These are phyloP conservation scores for Neodon shergylaensis DNA, from an alignment of 2,113 vertebrate genomes.

Conservation along the genomic window DNA sequence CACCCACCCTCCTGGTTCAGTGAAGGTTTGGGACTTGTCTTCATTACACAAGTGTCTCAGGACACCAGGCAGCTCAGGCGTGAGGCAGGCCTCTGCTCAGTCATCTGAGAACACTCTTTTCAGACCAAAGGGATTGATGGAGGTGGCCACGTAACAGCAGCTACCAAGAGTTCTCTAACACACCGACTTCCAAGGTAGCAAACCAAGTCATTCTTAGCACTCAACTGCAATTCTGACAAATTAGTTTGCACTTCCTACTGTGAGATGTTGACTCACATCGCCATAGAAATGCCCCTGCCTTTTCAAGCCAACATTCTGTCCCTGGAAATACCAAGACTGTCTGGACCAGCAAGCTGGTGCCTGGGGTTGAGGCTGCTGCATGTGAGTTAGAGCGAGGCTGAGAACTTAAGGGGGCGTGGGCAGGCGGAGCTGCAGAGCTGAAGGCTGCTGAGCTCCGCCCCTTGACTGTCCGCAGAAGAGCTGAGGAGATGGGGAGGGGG, in stretches of 20 bases:
- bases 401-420: not conserved
- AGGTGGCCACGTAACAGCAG: no score
- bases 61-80: not conserved
- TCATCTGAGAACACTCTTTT: fast-evolving
- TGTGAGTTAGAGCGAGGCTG: not conserved
- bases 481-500: not conserved
- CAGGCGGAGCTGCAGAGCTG: not conserved
- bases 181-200: not conserved
- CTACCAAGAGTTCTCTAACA: not conserved
- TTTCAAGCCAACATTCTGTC: not conserved
- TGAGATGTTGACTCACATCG: constrained; percentile 21
- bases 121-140: not conserved
- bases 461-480: not conserved
- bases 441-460: not conserved
- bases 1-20: not conserved
- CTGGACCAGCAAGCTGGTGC: not conserved
- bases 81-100: not conserved
- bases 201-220: not conserved
- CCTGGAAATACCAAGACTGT: not conserved
- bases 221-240: not conserved
- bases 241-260: not conserved
- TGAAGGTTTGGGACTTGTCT: not conserved
- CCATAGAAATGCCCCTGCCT: constrained; percentile 16
- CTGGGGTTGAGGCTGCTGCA: not conserved
- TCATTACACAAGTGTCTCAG: not conserved